These are phyloP conservation scores for Fringilla coelebs DNA, from an alignment of 2,797 vertebrate genomes.

Conservation along the genomic window DNA sequence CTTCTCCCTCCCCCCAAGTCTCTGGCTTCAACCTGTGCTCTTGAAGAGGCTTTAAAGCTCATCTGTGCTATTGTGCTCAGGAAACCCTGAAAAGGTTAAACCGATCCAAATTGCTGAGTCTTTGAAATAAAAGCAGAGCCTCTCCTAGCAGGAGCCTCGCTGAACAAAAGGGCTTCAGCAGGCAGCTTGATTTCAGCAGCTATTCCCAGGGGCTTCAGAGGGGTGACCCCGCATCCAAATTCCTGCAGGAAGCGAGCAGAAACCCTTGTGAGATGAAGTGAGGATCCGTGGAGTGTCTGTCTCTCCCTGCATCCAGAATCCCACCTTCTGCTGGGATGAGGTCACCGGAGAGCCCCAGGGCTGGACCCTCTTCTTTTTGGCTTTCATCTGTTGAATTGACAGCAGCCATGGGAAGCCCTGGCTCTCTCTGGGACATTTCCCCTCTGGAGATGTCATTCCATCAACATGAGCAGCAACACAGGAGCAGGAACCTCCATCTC, in stretches of 20 bases:
- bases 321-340: neutral
- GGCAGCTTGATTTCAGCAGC: conserved; percentile 31
- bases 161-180: conserved; percentile 36
- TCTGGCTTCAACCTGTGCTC: neutral
- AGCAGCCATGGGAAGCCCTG: neutral
- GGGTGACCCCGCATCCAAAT: neutral
- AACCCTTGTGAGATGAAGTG: neutral
- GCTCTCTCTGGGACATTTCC: neutral
- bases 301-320: neutral
- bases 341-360: neutral
- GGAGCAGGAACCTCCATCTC: neutral
- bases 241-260: neutral
- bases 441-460: neutral
- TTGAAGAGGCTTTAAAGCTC: conserved; percentile 21
- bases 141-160: neutral
- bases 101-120: conserved; percentile 39
- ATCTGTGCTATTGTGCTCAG: conserved; percentile 41
- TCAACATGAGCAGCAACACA: rapidly evolving
- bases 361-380: neutral
- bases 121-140: conserved; percentile 42
- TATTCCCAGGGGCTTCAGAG: neutral
- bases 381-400: neutral
- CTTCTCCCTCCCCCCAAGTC: neutral
- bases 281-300: neutral
- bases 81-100: conserved; percentile 56